Evolutionary conservation across 1,140 invertebrate genomes (phyloP).

Genomic region (Achroia grisella): DNA sequence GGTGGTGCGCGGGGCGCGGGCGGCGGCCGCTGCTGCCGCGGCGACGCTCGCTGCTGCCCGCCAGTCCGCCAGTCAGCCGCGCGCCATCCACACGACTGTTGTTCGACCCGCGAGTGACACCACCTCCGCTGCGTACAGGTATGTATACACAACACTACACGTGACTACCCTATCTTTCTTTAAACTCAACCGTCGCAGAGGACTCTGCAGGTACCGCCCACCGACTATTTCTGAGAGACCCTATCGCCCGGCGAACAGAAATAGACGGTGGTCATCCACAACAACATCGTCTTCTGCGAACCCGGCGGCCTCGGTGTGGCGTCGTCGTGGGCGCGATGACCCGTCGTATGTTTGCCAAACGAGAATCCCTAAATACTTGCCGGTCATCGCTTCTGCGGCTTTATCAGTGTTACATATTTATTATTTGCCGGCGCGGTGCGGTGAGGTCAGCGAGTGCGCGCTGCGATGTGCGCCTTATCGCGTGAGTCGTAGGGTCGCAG

Average conservation of each 20-base stretch:
- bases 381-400: constrained; percentile 66
- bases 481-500: constrained; percentile 50
- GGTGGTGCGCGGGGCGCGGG: constrained; percentile 44
- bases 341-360: constrained; percentile 41
- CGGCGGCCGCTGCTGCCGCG: constrained; percentile 53
- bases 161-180: constrained; percentile 19
- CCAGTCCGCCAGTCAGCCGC: constrained; percentile 60
- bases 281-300: constrained; percentile 6
- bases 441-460: constrained; percentile 60
- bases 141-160: constrained; percentile 48
- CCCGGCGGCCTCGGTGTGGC: constrained; percentile 12
- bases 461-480: constrained; percentile 61
- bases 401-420: constrained; percentile 73
- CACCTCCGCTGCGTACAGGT: constrained; percentile 47
- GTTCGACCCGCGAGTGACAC: constrained; percentile 30
- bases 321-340: constrained; percentile 34
- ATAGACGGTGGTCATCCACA: constrained; percentile 29
- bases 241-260: constrained; percentile 20
- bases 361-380: constrained; percentile 59
- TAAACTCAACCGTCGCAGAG: constrained; percentile 1
- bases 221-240: constrained; percentile 1
- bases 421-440: constrained; percentile 61
- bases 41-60: constrained; percentile 38
- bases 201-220: constrained; percentile 10
- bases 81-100: constrained; percentile 58